Base-by-base conservation (phyloP, 2,113 vertebrate species). In the Lathamus discolor region DNA sequence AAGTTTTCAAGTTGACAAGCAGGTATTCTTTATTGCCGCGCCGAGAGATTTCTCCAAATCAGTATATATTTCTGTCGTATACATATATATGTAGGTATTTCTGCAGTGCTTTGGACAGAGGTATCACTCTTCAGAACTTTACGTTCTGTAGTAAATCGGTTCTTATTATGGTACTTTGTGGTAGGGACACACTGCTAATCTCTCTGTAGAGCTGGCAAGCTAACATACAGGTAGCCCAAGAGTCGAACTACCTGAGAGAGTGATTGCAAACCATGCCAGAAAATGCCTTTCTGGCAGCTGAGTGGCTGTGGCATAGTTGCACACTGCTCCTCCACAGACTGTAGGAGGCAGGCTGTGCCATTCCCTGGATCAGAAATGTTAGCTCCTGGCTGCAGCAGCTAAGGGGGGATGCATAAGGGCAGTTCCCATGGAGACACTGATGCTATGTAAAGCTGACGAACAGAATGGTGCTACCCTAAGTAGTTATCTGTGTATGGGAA, bases 91-190 rank as follows among this genome's bases (percentile, higher is more conserved):
- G 44, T 33, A 62, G 54, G 31, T 62, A 55, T 68, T 55, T 77
- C 70, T 70, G 77, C 22, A 64, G 33, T 31, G 19, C 35, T 77
- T 70, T 67, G 52, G 35, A 28, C 48, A 84, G 61, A 33, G 13
- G 52, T 7, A 17, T n/a, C 44, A 24, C 35, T 35, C 41, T 83
- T 69, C 41, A 35, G 17, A 49, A 31, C 39, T 63, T 69, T 31
- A 51, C 6, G 1, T 43, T 70, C 33, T 1, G 0, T 27, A 70
- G n/a, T 5, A 61, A 27, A 33, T 54, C 44, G 17, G 11, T 85
- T 83, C 84, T 59, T 52, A 31, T 6, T 52, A 11, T 11, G 44
- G 11, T 52, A 10, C 44, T 59, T 46, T 29, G 17, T 37, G 17
- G 57, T 6, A 51, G 9, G 10, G 24, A 57, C 35, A 23, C 14